Conservation (phyloP, 2,888 invertebrate genomes). For the Melieria omissa region DNA sequence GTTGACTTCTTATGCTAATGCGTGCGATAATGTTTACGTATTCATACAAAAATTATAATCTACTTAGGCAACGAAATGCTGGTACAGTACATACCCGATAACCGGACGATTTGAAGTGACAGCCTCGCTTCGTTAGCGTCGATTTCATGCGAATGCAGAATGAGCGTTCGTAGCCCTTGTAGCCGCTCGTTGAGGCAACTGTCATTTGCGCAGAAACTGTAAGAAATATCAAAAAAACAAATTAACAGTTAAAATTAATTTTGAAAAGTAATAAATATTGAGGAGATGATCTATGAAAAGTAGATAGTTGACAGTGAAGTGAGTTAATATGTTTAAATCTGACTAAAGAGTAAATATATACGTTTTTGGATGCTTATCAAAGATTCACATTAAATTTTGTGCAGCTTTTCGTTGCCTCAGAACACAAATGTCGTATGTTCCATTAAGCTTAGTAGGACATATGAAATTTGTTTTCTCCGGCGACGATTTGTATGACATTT, state of each 20-base stretch:
- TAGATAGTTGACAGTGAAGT: neutral
- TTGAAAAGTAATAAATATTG: too few species aligned
- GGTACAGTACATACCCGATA: conserved; percentile 80
- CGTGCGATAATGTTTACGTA: neutral
- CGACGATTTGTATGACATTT: too few species aligned
- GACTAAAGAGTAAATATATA: too few species aligned
- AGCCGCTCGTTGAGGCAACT: conserved; percentile 76
- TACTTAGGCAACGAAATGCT: neutral
- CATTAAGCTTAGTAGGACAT: too few species aligned
- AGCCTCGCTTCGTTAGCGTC: conserved; percentile 95
- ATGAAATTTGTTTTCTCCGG: too few species aligned
- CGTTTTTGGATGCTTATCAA: too few species aligned
- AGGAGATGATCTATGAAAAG: neutral
- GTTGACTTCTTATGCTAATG: neutral
- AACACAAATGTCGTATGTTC: too few species aligned
- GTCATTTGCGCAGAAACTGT: conserved; percentile 88
- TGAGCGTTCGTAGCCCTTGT: conserved; percentile 88
- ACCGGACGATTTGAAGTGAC: conserved; percentile 96
- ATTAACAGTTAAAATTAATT: neutral
- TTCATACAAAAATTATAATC: neutral
- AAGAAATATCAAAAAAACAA: conserved; percentile 45
- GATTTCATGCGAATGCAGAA: conserved; percentile 98
- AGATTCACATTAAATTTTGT: too few species aligned
- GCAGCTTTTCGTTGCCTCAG: too few species aligned
- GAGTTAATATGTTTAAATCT: neutral